Base-by-base conservation (phyloP, 2,113 vertebrate genomes). In the Antigone vipio region DNA sequence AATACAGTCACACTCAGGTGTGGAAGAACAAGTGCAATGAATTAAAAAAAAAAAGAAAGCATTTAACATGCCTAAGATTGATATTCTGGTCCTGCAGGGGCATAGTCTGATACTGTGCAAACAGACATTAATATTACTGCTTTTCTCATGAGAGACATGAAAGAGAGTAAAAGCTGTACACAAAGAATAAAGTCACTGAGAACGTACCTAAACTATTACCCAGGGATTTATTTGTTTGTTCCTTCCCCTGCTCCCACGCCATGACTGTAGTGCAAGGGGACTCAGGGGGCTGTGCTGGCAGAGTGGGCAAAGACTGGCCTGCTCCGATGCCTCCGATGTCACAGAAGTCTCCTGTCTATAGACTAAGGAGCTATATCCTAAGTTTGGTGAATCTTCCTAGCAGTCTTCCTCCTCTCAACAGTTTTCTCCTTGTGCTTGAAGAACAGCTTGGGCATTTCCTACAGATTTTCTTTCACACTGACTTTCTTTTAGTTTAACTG, bases 351-450 rank as follows among this genome's bases (percentile, higher is more conserved):
- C 55, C 62, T 21, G 34, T 11, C 56, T 55, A 59, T 0, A 1
- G 38, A 16, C 29, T 32, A 62, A 71, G 69, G 11, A 45, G 17
- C 18, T 13, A 15, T n/a, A 47, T 23, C 24, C 34, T 24, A 53
- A 42, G 8, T 20, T 38, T 1, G 0, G 4, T 38, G 38, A 80
- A 47, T 17, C 1, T 1, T 35, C 49, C 42, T 20, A 77, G 55
- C 42, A 52, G 21, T 6, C 47, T 42, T 67, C 15, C 29, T 59
- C 55, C 55, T 64, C 21, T 18, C 55, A 79, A 16, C 5, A 40
- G 60, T 42, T 68, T 75, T 44, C 8, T 49, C n/a, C 45, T 40
- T 47, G 24, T 55, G 62, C 56, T 30, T 71, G 68, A 92, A 44
- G 62, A 58, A 75, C 11, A 47, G 63, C 32, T 76, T 2, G 0